Evolutionary conservation across 2,113 vertebrate species (phyloP), one percentile per base, ranked within the genome.

Genomic region (Nothobranchius kuhntae): DNA sequence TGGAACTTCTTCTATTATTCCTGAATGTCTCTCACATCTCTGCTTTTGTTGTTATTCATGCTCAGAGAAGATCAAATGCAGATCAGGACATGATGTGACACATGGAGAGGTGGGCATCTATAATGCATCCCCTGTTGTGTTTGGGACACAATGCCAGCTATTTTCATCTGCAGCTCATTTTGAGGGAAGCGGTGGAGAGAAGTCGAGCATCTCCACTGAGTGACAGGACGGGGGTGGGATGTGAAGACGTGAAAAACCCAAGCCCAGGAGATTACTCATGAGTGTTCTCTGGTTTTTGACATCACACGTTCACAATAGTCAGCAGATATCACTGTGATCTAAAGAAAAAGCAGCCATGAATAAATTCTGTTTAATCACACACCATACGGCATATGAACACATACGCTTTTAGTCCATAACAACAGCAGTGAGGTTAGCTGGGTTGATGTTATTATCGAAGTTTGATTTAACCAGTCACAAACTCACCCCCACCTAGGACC

Each of bases 31-130:
- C 75, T 86, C 78, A 70, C 66, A 79, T 85, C 78, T 83, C 72
- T 40, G 61, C 81, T 75, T 75, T 68, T 53, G 48, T 77, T 79
- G 61, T 71, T 80, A 77, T 80, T 76, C 65, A 71, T 63, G 63
- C 72, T 65, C 21, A 56, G 42, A 65, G 63, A 75, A 78, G 81
- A 87, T 88, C 83, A 90, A 81, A 88, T 78, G 66, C 80, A 83
- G 77, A 81, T 73, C 47, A 68, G 66, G 69, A 63, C 65, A 50
- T 59, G 64, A 68, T 78, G 44, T 78, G 69, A 80, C 78, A 77
- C 58, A 71, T 21, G 68, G 73, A 65, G 80, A 85, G 75, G 70
- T 70, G 75, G 59, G 69, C 76, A 85, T 89, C 52, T 58, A 85
- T 87, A 81, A 87, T 86, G 69, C 77, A 87, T 68, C 6, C 1